These are phyloP conservation scores for Benthosema pterotum DNA, from an alignment of 2,797 vertebrate species.

Conservation along the genomic window DNA sequence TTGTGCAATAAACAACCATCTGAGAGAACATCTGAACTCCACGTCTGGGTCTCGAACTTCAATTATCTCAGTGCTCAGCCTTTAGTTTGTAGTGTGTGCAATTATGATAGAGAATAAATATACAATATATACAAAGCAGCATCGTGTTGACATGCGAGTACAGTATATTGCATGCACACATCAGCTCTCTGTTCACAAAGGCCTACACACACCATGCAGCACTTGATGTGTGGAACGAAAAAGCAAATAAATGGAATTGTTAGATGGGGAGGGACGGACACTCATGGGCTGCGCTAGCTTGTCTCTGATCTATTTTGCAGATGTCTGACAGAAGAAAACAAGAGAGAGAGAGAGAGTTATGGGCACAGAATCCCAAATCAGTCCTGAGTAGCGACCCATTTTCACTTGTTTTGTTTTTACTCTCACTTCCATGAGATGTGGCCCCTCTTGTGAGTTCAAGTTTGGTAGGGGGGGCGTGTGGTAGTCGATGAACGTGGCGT, in stretches of 20 bases:
- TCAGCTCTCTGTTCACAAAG: too few relatives aligned
- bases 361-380: slow-evolving; percentile 34
- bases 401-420: slow-evolving; percentile 1
- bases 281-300: slow-evolving; percentile 40
- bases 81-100: too few relatives aligned
- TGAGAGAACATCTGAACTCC: too few relatives aligned
- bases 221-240: slow-evolving; percentile 39
- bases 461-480: slow-evolving; percentile 26
- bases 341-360: slow-evolving; percentile 37
- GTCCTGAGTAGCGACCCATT: slow-evolving; percentile 34
- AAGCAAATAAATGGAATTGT: slow-evolving; percentile 64
- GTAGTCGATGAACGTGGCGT: slow-evolving; percentile 49
- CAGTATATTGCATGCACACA: slow-evolving; percentile 59
- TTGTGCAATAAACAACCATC: too few relatives aligned
- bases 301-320: slow-evolving; percentile 64
- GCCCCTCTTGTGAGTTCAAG: slow-evolving; percentile 48
- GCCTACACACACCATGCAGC: slow-evolving; percentile 43
- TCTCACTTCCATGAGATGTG: slow-evolving; percentile 23
- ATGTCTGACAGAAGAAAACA: slow-evolving; percentile 58
- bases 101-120: too few relatives aligned
- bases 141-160: slow-evolving; percentile 34
- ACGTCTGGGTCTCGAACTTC: too few relatives aligned
- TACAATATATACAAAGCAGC: slow-evolving; percentile 25
- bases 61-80: too few relatives aligned
- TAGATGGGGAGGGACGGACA: slow-evolving; percentile 56